Percentiles rank a stretch among this genome's conserved stretches.
These are phyloP conservation scores for Atopsyche davidsoni DNA, from an alignment of 1,140 invertebrate genomes.

Conservation along the genomic window DNA sequence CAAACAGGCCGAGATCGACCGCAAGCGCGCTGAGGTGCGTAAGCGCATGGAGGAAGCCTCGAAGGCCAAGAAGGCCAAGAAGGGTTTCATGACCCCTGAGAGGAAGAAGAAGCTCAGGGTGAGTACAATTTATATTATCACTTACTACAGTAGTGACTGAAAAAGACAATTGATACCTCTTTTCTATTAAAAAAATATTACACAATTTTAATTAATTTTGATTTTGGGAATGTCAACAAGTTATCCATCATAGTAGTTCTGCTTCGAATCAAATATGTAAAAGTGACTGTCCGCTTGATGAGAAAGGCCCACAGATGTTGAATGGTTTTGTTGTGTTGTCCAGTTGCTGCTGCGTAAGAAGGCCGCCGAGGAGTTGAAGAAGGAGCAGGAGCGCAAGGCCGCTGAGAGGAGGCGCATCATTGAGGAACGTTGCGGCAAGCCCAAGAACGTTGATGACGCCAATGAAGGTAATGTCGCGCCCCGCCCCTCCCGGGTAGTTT, in stretches of 20 bases:
- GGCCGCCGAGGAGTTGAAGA: conserved; percentile 99
- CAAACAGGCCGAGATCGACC: conserved; percentile 89
- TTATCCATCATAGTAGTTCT: too few relatives aligned
- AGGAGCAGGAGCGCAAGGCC: conserved; percentile 97
- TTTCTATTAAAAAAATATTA: not conserved
- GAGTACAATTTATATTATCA: conserved; percentile 47
- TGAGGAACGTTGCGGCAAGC: conserved; percentile 87
- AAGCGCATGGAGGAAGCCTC: conserved; percentile 93
- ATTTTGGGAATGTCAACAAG: too few relatives aligned
- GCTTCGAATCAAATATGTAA: too few relatives aligned
- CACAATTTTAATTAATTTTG: too few relatives aligned
- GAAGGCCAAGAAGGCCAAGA: conserved; percentile 92
- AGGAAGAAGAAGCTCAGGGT: conserved; percentile 98
- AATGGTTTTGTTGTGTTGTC: too few relatives aligned
- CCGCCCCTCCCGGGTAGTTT: conserved; percentile 12
- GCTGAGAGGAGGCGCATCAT: conserved; percentile 97
- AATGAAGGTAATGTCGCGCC: conserved; percentile 72
- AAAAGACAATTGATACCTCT: not conserved
- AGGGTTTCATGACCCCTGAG: conserved; percentile 97
- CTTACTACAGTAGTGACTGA: too few relatives aligned
- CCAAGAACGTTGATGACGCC: conserved; percentile 83
- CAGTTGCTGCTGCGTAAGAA: conserved; percentile 98
- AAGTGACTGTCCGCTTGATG: too few relatives aligned
- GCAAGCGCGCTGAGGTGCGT: conserved; percentile 91
- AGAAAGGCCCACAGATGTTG: too few relatives aligned